A percentile compares a stretch with the other conserved stretches of the same genome.
Conservation (phyloP, 2,888 invertebrate genomes). For the Cartodere bifasciata region DNA sequence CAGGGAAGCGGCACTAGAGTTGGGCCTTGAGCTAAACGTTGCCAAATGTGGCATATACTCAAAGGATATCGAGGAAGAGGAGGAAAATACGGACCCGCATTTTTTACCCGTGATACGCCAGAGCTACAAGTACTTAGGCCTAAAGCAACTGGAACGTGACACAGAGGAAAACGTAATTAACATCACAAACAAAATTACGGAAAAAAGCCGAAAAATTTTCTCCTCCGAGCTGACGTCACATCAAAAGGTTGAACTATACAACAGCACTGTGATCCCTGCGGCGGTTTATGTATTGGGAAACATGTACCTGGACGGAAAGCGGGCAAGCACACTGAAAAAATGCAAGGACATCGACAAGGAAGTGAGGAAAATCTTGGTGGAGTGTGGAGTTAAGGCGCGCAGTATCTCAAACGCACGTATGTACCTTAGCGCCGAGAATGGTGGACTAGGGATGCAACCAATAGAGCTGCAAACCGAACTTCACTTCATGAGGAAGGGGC, state of each 20-base stretch:
- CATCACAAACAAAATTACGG: conserved; percentile 3
- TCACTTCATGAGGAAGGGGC: conserved; percentile 8
- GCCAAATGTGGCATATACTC: conserved; percentile 10
- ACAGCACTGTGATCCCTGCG: conserved; percentile 5
- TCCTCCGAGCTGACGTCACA: conserved; percentile 4
- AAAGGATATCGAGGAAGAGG: background rate
- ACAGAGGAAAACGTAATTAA: conserved; percentile 5
- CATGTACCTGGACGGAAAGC: conserved; percentile 5
- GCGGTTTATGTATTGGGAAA: conserved; percentile 6
- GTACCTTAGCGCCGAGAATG: conserved; percentile 6
- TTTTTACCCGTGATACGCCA: conserved; percentile 10
- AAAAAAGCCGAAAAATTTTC: conserved; percentile 1
- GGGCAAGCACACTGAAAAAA: conserved; percentile 11
- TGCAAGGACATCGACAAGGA: conserved; percentile 12
- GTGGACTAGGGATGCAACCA: conserved; percentile 9
- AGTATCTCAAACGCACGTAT: conserved; percentile 9
- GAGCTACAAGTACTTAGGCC: conserved; percentile 12
- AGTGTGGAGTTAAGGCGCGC: conserved; percentile 9
- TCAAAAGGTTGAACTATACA: conserved; percentile 8
- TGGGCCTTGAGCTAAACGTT: conserved; percentile 10
- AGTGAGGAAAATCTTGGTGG: conserved; percentile 9
- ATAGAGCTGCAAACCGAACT: conserved; percentile 9
- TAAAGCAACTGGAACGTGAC: conserved; percentile 10
- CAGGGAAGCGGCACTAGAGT: conserved; percentile 1
- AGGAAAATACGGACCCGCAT: conserved; percentile 2